phyloP scores from a whole-genome alignment of 2,113 vertebrate species.

The Eubucco bourcierii region DNA sequence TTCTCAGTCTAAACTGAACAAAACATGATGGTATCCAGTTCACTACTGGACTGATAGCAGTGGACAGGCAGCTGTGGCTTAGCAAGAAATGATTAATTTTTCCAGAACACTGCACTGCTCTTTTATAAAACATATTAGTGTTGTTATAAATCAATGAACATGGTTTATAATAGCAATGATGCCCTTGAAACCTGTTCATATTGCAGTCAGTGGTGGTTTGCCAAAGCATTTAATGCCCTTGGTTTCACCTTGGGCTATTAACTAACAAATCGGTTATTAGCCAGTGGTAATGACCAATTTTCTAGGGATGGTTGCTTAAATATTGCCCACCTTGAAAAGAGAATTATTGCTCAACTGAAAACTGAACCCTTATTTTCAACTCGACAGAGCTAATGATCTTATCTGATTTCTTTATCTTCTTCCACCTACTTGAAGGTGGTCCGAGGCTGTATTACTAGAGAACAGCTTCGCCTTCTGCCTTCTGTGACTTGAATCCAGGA shows the following conservation, averaged over 20 bases:
- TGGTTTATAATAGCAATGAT: slow-evolving; percentile 78
- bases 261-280: slow-evolving; percentile 84
- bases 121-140: slow-evolving; percentile 77
- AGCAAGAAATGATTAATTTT: slow-evolving; percentile 72
- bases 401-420: slow-evolving; percentile 52
- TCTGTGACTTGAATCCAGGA: slow-evolving; percentile 69
- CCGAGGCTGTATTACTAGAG: background rate
- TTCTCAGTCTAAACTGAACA: background rate
- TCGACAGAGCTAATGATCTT: slow-evolving; percentile 80
- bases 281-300: slow-evolving; percentile 83
- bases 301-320: slow-evolving; percentile 83
- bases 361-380: slow-evolving; percentile 77
- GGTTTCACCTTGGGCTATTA: slow-evolving; percentile 83
- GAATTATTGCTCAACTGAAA: slow-evolving; percentile 82
- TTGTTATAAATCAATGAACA: slow-evolving; percentile 82
- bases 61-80: slow-evolving; percentile 49
- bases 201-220: slow-evolving; percentile 65
- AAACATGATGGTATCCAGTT: background rate
- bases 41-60: background rate
- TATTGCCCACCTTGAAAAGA: slow-evolving; percentile 81
- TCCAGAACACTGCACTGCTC: slow-evolving; percentile 66
- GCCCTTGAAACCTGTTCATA: slow-evolving; percentile 79
- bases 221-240: slow-evolving; percentile 73
- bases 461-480: slow-evolving; percentile 46
- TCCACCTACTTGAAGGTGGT: slow-evolving; percentile 21